Evolutionary conservation across 2,113 vertebrate species (phyloP), one percentile per base, ranked within the genome.

Genomic region (Labeo catla): DNA sequence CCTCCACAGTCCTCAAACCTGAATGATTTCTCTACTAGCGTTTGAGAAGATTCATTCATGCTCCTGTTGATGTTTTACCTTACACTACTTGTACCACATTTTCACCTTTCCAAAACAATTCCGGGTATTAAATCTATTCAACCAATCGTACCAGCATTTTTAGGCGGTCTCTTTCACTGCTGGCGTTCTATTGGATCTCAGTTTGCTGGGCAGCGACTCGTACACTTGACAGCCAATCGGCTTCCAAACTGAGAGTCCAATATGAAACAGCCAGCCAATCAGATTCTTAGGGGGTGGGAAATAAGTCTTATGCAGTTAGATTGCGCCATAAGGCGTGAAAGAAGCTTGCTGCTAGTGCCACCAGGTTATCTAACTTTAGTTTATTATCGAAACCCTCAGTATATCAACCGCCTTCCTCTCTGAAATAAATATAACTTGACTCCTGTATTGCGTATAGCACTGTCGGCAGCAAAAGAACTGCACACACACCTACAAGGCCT

Each of bases 1-100:
- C 16, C 50, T 65, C 72, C 83, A 2, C 39, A 36, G 4, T 90
- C 92, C 88, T 90, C 89, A 89, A 94, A 95, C 8, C 86, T 93
- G 50, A 95, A 94, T 1, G 57, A 73, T 79, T 88, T 94, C 11
- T 76, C 4, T 15, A 76, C 78, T 34, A 83, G 36, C 12, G 11
- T 78, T 0, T 15, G 2, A 4, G 36, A 15, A 0, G 52, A 4
- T 65, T 36, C 77, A 1, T 57, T 66, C 83, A 85, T 83, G 0
- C 9, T 11, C 54, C 12, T 16, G 4, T 8, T 12, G 0, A 28
- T 50, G 50, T n/a, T 45, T 63, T 12, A 13, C 1, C 10, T 34
- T 49, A 11, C 6, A 16, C 13, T 9, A 2, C 15, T 63, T 28
- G 23, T 28, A 70, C 13, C 11, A 45, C 36, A 52, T 45, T 36